phyloP scores from a whole-genome alignment of 2,797 vertebrate species.

The Hephaestus fuliginosus region DNA sequence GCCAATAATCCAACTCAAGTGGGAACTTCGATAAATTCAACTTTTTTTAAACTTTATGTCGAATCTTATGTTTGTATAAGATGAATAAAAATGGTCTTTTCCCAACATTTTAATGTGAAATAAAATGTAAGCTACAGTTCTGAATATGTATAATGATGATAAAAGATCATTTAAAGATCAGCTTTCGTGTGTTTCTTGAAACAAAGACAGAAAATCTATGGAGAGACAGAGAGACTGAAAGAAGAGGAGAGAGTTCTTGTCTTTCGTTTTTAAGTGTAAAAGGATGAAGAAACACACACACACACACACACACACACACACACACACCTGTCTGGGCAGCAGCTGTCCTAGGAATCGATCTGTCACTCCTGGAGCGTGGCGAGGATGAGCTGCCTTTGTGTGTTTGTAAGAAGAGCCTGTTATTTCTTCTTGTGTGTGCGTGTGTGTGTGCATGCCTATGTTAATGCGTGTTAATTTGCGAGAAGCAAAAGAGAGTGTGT shows the following conservation, averaged over 20 bases:
- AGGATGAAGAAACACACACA: slow-evolving; percentile 37
- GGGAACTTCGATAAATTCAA: no score
- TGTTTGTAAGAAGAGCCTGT: slow-evolving; percentile 61
- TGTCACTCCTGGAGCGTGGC: slow-evolving; percentile 58
- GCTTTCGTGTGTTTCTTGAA: background rate
- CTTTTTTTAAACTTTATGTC: background rate
- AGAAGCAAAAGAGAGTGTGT: slow-evolving; percentile 23
- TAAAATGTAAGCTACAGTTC: background rate
- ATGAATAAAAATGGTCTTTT: no score
- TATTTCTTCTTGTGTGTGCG: slow-evolving; percentile 37
- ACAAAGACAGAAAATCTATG: slow-evolving; percentile 3
- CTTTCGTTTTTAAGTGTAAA: slow-evolving; percentile 72
- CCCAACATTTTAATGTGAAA: no score
- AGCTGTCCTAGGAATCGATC: slow-evolving; percentile 78
- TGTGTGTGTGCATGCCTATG: slow-evolving; percentile 24
- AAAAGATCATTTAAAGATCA: background rate
- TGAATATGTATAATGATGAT: background rate
- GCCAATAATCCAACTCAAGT: background rate
- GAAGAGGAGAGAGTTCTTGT: slow-evolving; percentile 42
- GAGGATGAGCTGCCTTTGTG: slow-evolving; percentile 70
- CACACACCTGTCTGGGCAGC: slow-evolving; percentile 71
- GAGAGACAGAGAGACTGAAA: slow-evolving; percentile 8
- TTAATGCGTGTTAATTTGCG: slow-evolving; percentile 38
- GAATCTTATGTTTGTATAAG: background rate
- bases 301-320: slow-evolving; percentile 34